Evolutionary conservation across 2,113 vertebrate species (phyloP).

Genomic region (Macaca fascicularis): T2T-MFA8v1.1 NC_088375.1:57554001-57554500

Average conservation of each 20-base stretch:
- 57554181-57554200: constrained; percentile 23
- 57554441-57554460: background rate
- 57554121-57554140: constrained; percentile 1
- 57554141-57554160: background rate
- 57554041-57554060: background rate
- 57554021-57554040: background rate
- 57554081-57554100: background rate
- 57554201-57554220: constrained; percentile 25
- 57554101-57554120: constrained; percentile 3
- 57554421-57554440: background rate
- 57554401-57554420: background rate
- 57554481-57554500: background rate
- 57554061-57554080: background rate
- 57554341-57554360: background rate
- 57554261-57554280: constrained; percentile 1
- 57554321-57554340: background rate
- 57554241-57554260: constrained; percentile 36
- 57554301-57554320: background rate
- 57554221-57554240: background rate
- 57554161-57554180: constrained; percentile 52
- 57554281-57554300: background rate
- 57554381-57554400: background rate
- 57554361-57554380: background rate
- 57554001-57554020: too few species aligned
- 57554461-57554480: background rate